phyloP scores from a whole-genome alignment of 2,888 invertebrate genomes.

The Colletes collaris region DNA sequence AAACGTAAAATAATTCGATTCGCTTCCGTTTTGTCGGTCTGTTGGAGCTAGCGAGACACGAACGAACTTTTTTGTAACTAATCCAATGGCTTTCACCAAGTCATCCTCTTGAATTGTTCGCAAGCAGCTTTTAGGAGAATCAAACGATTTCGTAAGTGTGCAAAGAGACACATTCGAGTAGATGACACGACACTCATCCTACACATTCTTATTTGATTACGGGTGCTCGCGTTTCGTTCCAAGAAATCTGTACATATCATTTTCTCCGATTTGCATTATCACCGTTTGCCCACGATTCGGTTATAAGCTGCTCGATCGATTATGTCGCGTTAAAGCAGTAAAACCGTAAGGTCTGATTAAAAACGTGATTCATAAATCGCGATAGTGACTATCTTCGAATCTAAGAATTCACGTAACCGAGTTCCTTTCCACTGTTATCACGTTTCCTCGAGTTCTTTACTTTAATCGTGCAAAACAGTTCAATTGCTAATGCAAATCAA shows the following conservation, averaged over 20 bases:
- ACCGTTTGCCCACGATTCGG: neutral
- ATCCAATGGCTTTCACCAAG: slow-evolving; percentile 47
- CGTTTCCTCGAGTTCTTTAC: too few relatives aligned
- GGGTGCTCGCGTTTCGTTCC: slow-evolving; percentile 34
- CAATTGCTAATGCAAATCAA: slow-evolving; percentile 11
- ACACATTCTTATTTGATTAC: slow-evolving; percentile 55
- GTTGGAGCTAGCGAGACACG: slow-evolving; percentile 62
- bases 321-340: neutral
- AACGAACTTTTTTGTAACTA: slow-evolving; percentile 61
- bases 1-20: neutral
- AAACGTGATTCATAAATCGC: too few relatives aligned
- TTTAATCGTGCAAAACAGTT: too few relatives aligned
- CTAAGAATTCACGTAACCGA: too few relatives aligned
- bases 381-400: too few relatives aligned
- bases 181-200: slow-evolving; percentile 68
- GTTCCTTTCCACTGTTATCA: too few relatives aligned
- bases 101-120: slow-evolving; percentile 74
- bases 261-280: slow-evolving; percentile 17
- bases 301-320: neutral
- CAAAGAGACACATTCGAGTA: slow-evolving; percentile 74
- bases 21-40: slow-evolving; percentile 22
- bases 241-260: neutral
- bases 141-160: slow-evolving; percentile 83
- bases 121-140: slow-evolving; percentile 83
- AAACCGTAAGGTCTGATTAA: too few relatives aligned